These are phyloP conservation scores for Cataglyphis albicans DNA, from an alignment of 2,888 invertebrate genomes.

Conservation along the genomic window DNA sequence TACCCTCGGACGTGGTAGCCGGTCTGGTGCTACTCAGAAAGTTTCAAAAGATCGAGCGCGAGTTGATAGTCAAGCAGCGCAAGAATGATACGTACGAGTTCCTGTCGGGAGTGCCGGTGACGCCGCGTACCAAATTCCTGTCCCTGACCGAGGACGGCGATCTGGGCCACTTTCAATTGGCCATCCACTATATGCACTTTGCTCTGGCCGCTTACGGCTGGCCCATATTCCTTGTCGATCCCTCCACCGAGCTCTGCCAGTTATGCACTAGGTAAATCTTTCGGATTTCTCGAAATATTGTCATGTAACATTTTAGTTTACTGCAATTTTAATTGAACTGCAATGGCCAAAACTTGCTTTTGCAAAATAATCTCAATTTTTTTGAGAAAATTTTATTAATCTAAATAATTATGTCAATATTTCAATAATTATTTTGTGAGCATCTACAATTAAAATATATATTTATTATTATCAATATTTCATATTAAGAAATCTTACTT, in stretches of 20 bases:
- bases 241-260: constrained; percentile 91
- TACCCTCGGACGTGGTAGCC: constrained; percentile 95
- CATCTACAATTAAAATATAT: background rate
- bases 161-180: constrained; percentile 90
- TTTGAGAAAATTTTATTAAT: background rate
- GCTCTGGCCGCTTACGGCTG: constrained; percentile 95
- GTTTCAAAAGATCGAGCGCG: constrained; percentile 92
- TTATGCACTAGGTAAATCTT: constrained; percentile 89
- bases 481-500: background rate
- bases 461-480: background rate
- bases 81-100: constrained; percentile 94
- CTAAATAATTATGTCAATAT: background rate
- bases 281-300: background rate
- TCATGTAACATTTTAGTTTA: background rate
- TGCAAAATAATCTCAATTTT: background rate
- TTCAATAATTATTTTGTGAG: background rate
- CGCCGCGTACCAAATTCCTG: constrained; percentile 93
- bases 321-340: background rate
- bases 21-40: constrained; percentile 93
- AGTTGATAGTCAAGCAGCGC: constrained; percentile 91
- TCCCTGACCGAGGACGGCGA: constrained; percentile 91
- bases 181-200: constrained; percentile 94
- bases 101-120: constrained; percentile 94
- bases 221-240: constrained; percentile 93
- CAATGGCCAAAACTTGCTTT: background rate